Conservation (phyloP, 64 coral and sea anemone genomes). For the Actinia equina region DNA sequence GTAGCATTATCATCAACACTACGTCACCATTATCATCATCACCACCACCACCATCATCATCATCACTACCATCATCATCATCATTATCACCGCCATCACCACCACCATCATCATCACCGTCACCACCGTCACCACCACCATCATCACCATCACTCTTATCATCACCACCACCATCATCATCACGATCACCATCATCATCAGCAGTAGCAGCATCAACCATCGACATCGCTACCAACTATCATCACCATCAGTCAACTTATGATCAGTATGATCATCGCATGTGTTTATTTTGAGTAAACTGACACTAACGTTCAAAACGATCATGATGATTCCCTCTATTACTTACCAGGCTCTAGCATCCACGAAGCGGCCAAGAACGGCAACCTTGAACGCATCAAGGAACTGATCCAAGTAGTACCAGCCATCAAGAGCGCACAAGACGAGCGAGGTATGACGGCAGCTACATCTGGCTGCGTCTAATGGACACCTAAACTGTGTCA, state of each 20-base stretch:
- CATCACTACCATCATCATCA: background rate
- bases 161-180: no score
- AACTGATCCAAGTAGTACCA: constrained; percentile 72
- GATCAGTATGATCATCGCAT: background rate
- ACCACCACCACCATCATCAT: background rate
- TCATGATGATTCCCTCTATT: background rate
- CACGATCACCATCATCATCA: no score
- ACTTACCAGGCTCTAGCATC: constrained; percentile 62
- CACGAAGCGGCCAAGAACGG: constrained; percentile 84
- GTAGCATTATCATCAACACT: background rate
- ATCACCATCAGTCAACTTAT: background rate
- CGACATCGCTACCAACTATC: no score
- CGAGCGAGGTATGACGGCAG: constrained; percentile 84
- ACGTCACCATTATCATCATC: no score
- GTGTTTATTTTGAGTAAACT: background rate
- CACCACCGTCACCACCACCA: no score
- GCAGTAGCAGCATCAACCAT: no score
- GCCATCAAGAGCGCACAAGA: constrained; percentile 67
- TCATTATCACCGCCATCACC: background rate
- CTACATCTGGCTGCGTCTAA: constrained; percentile 81
- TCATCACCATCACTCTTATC: background rate
- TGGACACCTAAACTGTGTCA: constrained; percentile 89
- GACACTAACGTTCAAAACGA: background rate
- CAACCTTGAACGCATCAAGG: constrained; percentile 76
- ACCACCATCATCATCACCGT: no score